Evolutionary conservation across 2,113 vertebrate genomes (phyloP).

Genomic region (Notiomystis cincta): DNA sequence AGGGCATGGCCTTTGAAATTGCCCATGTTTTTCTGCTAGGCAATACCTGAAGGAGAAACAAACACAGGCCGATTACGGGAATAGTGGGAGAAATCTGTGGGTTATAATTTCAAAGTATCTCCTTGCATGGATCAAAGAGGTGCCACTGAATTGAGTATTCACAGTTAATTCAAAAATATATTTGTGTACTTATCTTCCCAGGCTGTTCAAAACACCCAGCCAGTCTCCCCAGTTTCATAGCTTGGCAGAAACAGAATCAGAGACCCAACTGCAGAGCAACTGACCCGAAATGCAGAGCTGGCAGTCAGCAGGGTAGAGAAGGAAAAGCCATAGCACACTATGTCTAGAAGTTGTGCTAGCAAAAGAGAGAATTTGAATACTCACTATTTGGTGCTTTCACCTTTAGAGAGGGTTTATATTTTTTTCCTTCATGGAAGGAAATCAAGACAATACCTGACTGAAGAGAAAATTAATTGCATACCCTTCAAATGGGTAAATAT

Average conservation of each 20-base stretch:
- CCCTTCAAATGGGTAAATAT: not conserved
- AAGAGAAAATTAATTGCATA: not conserved
- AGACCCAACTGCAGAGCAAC: not conserved
- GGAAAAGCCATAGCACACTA: not conserved
- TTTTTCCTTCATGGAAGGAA: not conserved
- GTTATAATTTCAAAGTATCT: not conserved
- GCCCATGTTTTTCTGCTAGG: constrained; percentile 75
- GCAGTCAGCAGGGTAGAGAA: not conserved
- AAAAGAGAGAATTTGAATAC: not conserved
- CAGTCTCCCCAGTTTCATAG: not conserved
- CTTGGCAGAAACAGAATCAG: not conserved
- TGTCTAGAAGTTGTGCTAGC: not conserved
- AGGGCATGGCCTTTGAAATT: constrained; percentile 93
- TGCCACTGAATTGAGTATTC: not conserved
- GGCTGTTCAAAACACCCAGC: not conserved
- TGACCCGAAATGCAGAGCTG: not conserved
- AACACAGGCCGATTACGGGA: not conserved
- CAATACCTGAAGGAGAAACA: not conserved
- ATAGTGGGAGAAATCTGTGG: not conserved
- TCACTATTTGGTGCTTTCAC: not conserved
- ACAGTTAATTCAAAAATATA: not conserved
- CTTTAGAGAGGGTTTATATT: not conserved
- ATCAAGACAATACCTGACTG: not conserved
- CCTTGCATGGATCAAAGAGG: not conserved
- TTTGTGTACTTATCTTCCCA: not conserved